Conservation (phyloP, 2,888 invertebrate genomes). For the Zaprionus bogoriensis region DNA sequence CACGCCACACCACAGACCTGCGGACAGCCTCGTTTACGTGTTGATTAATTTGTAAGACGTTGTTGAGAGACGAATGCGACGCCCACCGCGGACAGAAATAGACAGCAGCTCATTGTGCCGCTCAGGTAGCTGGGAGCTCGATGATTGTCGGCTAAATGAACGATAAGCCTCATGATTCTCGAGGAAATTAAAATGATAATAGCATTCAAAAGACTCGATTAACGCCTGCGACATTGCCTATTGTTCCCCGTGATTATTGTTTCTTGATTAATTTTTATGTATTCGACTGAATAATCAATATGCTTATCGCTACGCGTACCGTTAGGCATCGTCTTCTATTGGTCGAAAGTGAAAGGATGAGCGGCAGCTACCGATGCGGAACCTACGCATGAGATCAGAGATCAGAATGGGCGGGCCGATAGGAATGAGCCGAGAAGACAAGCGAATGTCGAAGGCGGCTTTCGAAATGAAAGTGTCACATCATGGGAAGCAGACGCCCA, state of each 20-base stretch:
- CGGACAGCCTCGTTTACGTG: slow-evolving; percentile 53
- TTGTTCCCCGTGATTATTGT: slow-evolving; percentile 38
- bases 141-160: slow-evolving; percentile 17
- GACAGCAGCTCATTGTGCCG: slow-evolving; percentile 26
- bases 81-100: slow-evolving; percentile 58
- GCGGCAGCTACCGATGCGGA: slow-evolving; percentile 36
- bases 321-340: slow-evolving; percentile 47
- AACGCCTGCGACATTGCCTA: slow-evolving; percentile 22
- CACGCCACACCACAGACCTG: slow-evolving; percentile 1
- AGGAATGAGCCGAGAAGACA: slow-evolving; percentile 1
- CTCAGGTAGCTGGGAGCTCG: slow-evolving; percentile 44
- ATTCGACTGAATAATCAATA: slow-evolving; percentile 33
- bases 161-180: slow-evolving; percentile 46
- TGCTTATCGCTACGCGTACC: slow-evolving; percentile 36
- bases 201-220: slow-evolving; percentile 29
- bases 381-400: slow-evolving; percentile 44
- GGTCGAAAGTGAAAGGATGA: slow-evolving; percentile 68
- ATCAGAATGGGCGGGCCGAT: slow-evolving; percentile 20
- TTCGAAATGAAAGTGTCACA: slow-evolving; percentile 74
- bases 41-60: slow-evolving; percentile 70
- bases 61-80: slow-evolving; percentile 47
- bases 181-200: slow-evolving; percentile 47
- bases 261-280: slow-evolving; percentile 62
- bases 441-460: slow-evolving; percentile 34
- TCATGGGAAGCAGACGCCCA: slow-evolving; percentile 38